Evolutionary conservation across 2,797 vertebrate genomes (phyloP), one percentile per base, ranked within the genome.

Genomic region (Allobates femoralis): DNA sequence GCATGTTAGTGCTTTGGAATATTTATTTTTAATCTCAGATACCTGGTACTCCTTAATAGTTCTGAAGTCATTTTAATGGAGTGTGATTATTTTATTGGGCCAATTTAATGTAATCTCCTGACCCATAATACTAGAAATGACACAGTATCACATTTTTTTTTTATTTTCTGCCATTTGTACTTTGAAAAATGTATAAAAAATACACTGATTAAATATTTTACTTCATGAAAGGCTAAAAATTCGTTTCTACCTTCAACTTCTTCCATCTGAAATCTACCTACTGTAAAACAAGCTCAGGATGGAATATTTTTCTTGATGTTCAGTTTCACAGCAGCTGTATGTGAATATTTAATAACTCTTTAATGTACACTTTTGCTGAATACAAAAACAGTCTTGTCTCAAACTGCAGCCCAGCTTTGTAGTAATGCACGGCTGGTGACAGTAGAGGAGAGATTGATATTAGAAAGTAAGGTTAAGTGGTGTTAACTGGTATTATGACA

Each of bases 271-370:
- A 73, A 46, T 73, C 69, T 26, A 46, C 23, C 41, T 71, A 71
- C 67, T 71, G 69, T 73, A 46, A 50, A 73, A n/a, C 69, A 73
- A 73, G 50, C 69, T 73, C 69, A 50, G 6, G 41, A 46, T 73
- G 69, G 37, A 50, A 73, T 73, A 26, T 73, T 73, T 73, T 73
- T 73, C 67, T 73, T 73, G 69, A 73, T 73, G 23, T 73, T 46
- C 37, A 23, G 41, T 41, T 73, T 26, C 12, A 12, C 69, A 50
- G 37, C 12, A n/a, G 23, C 69, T 26, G 10, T 73, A 50, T 73
- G 50, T 71, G 37, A 73, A 73, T 73, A 73, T 46, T 73, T 46
- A 73, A 73, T 46, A 50, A 46, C 69, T 41, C 23, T 73, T 73
- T 73, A 73, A 73, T 26, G n/a, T 46, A 46, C 69, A 73, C 69